phyloP scores from a whole-genome alignment of 2,797 vertebrate genomes.

The Sarcophilus harrisii region DNA sequence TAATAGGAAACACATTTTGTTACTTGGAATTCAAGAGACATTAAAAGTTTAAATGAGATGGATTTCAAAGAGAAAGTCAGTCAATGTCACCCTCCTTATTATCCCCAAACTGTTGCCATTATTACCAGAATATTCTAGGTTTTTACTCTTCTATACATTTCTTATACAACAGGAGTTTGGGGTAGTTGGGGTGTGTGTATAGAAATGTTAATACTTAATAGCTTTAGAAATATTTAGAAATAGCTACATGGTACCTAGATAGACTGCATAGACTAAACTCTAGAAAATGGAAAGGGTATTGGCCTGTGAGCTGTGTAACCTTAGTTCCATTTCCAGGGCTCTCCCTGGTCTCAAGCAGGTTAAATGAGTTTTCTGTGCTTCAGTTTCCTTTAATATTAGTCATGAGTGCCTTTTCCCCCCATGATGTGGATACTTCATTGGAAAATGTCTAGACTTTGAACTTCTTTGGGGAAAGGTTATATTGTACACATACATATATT shows the following conservation, averaged over 20 bases:
- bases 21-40: slow-evolving; percentile 80
- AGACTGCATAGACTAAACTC: slow-evolving; percentile 17
- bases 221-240: slow-evolving; percentile 36
- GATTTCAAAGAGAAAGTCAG: slow-evolving; percentile 77
- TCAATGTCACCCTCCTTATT: slow-evolving; percentile 36
- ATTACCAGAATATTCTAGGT: slow-evolving; percentile 75
- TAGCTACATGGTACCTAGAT: slow-evolving; percentile 14
- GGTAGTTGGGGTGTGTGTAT: not conserved
- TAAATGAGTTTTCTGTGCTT: slow-evolving; percentile 35
- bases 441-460: not conserved
- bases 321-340: slow-evolving; percentile 44
- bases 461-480: not conserved
- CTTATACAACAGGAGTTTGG: slow-evolving; percentile 4
- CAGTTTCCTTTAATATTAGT: slow-evolving; percentile 36
- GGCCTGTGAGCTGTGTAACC: slow-evolving; percentile 4
- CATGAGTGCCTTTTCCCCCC: slow-evolving; percentile 13
- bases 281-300: not conserved
- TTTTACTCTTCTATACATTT: slow-evolving; percentile 58
- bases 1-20: slow-evolving; percentile 82
- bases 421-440: slow-evolving; percentile 23
- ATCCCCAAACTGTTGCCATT: slow-evolving; percentile 61
- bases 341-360: slow-evolving; percentile 60
- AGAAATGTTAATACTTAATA: slow-evolving; percentile 28
- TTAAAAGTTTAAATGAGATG: slow-evolving; percentile 81
- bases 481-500: not conserved